Evolutionary conservation across 2,888 invertebrate genomes (phyloP).

Genomic region (Plagodis pulveraria): DNA sequence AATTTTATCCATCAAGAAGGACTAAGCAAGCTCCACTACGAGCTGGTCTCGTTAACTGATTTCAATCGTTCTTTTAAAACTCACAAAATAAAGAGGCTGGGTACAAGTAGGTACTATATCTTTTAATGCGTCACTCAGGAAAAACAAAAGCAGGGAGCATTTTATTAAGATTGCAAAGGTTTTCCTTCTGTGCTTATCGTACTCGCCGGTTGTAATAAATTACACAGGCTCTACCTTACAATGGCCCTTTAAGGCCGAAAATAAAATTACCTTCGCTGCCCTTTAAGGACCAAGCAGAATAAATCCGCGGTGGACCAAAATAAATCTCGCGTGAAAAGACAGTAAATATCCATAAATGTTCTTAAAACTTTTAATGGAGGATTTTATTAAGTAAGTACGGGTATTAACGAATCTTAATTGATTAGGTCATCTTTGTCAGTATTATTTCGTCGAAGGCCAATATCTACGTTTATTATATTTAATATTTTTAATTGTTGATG

Average conservation of each 20-base stretch:
- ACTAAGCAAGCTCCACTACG: too few relatives aligned
- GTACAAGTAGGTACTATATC: background rate
- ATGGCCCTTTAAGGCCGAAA: conserved; percentile 29
- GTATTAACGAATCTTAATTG: too few relatives aligned
- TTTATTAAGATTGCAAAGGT: conserved; percentile 51
- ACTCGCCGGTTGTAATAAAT: conserved; percentile 44
- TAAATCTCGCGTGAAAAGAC: conserved; percentile 15
- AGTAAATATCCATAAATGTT: too few relatives aligned
- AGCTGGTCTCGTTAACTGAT: too few relatives aligned
- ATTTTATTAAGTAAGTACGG: too few relatives aligned
- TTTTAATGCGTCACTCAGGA: conserved; percentile 25
- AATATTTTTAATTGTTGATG: too few relatives aligned
- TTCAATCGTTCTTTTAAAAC: background rate
- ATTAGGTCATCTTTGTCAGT: too few relatives aligned
- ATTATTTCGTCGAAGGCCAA: too few relatives aligned
- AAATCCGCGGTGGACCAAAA: conserved; percentile 16
- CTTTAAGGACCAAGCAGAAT: conserved; percentile 25
- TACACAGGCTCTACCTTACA: conserved; percentile 37
- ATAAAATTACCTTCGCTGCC: conserved; percentile 27
- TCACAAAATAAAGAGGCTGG: background rate
- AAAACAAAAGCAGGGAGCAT: conserved; percentile 44
- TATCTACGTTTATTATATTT: too few relatives aligned
- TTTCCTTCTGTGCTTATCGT: conserved; percentile 43
- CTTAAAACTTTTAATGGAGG: too few relatives aligned
- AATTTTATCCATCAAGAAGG: too few relatives aligned